Base-by-base conservation (phyloP, 2,797 vertebrate genomes). In the Acestrorhynchus altus region DNA sequence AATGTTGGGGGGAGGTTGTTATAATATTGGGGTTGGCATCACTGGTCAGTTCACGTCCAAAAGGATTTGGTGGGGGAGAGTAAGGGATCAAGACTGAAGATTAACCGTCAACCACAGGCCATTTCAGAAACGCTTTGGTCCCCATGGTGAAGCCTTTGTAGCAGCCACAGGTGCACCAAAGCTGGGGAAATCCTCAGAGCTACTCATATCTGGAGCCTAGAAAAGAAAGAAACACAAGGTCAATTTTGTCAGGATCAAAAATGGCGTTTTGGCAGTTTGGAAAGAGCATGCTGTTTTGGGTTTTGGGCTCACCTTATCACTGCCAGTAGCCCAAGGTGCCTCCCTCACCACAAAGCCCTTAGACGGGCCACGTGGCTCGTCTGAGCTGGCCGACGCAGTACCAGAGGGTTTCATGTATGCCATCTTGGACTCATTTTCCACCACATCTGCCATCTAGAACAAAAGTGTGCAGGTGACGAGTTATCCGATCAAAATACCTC, bases 341-440 rank as follows among this genome's bases (percentile, higher is more conserved):
- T 99, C 98, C 84, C 98, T 94, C 88, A 99, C 98, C 90, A 99
- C 97, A 66, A 99, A 99, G 81, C 98, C 98, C 92, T 96, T 99
- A 76, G 98, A 99, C 8, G 94, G 93, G 0, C 95, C 95, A 73
- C 95, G 96, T 0, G 93, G 90, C 82, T 98, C 97, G 67, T 98
- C 98, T 0, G 90, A 89, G 1, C 87, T 84, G 0, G 95, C 87
- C 16, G 88, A 93, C 4, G 90, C 89, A 11, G 89, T 85, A 24
- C 90, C 85, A 16, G 88, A 67, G 44, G 97, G 94, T 89, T 96
- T 97, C 95, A 97, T 93, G 85, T 96, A 96, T 2, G 95, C 94
- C 91, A 96, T 96, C 91, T 98, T 96, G 0, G 93, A 91, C 87
- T 99, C 97, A 0, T 94, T 98, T 91, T 99, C 98, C 73, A 92